phyloP scores from a whole-genome alignment of 2,797 vertebrate species.

The Hozukius guyotensis region DNA sequence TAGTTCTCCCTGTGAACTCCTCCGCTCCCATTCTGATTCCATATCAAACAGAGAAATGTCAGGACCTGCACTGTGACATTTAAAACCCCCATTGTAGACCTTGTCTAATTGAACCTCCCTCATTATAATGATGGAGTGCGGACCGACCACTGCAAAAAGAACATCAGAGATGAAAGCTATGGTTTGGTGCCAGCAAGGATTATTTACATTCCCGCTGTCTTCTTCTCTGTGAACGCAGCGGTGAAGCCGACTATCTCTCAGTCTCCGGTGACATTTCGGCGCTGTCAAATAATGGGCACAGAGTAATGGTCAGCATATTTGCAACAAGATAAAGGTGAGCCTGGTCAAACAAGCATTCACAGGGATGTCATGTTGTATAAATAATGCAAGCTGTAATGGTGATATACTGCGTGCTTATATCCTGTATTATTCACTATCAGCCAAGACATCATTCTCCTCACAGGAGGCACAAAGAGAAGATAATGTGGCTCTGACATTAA shows the following conservation, averaged over 20 bases:
- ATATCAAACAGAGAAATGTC: constrained; percentile 85
- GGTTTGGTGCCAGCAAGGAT: constrained; percentile 49
- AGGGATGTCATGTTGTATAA: constrained; percentile 50
- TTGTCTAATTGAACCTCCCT: constrained; percentile 83
- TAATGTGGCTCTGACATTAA: constrained; percentile 27
- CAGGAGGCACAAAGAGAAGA: constrained; percentile 17
- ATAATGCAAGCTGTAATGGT: constrained; percentile 48
- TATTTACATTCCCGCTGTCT: constrained; percentile 65
- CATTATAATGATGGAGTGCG: constrained; percentile 82
- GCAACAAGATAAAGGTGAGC: constrained; percentile 67
- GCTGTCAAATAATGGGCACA: constrained; percentile 56
- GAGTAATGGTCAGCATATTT: constrained; percentile 71
- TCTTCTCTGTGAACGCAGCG: neutral
- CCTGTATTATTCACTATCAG: constrained; percentile 43
- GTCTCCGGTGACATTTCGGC: constrained; percentile 72
- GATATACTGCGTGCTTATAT: constrained; percentile 38
- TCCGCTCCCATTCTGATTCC: constrained; percentile 77
- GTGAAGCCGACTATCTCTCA: constrained; percentile 55
- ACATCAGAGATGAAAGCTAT: constrained; percentile 65
- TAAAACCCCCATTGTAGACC: constrained; percentile 80
- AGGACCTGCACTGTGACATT: constrained; percentile 84
- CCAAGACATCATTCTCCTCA: constrained; percentile 22
- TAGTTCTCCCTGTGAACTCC: constrained; percentile 77
- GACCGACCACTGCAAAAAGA: constrained; percentile 58
- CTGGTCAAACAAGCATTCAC: constrained; percentile 63